Evolutionary conservation across 1,140 invertebrate species (phyloP).

Genomic region (Drosophila parabipectinata): DNA sequence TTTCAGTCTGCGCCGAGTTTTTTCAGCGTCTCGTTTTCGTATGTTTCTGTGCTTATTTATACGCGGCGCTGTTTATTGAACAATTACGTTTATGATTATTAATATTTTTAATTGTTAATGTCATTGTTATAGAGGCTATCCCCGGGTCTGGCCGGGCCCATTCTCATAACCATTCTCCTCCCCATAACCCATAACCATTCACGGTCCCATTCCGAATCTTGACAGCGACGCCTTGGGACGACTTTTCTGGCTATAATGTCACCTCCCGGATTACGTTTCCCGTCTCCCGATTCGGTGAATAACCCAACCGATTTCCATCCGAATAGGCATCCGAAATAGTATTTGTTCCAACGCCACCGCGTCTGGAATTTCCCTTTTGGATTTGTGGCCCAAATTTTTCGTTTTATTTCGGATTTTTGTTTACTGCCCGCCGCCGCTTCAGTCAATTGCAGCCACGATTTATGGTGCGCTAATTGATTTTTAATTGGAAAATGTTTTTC

Average conservation of each 20-base stretch:
- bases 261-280: conserved; percentile 6
- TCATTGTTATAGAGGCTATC: conserved; percentile 71
- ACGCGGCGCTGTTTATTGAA: conserved; percentile 74
- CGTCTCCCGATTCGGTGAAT: conserved; percentile 5
- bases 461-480: conserved; percentile 72
- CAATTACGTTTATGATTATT: conserved; percentile 81
- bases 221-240: conserved; percentile 40
- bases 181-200: conserved; percentile 27
- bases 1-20: conserved; percentile 63
- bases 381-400: conserved; percentile 17
- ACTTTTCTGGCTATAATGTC: conserved; percentile 24
- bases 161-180: conserved; percentile 41
- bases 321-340: neutral
- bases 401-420: conserved; percentile 19
- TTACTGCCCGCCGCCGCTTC: conserved; percentile 29
- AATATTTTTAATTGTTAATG: conserved; percentile 81
- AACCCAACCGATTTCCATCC: conserved; percentile 6
- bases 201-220: conserved; percentile 36
- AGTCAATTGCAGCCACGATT: conserved; percentile 64
- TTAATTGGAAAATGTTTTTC: conserved; percentile 76
- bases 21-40: conserved; percentile 65
- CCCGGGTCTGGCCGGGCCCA: conserved; percentile 35
- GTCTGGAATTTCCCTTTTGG: conserved; percentile 48
- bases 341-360: conserved; percentile 47
- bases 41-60: conserved; percentile 72